Percentiles rank a stretch among this genome's conserved stretches.
phyloP scores from a whole-genome alignment of 1,140 invertebrate genomes.

The Orius insidiosus region DNA sequence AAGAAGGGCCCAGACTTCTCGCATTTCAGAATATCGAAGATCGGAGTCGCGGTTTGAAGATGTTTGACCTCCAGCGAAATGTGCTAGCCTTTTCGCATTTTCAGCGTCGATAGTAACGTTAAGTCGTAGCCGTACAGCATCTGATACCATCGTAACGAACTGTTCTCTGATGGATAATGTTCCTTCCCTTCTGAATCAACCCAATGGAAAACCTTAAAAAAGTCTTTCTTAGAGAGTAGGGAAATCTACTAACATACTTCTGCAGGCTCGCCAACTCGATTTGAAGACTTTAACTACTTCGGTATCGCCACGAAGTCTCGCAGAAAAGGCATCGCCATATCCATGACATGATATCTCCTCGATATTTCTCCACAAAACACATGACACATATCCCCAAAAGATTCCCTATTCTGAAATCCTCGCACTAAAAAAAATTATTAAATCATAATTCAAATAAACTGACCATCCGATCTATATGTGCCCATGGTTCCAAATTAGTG shows the following conservation, averaged over 20 bases:
- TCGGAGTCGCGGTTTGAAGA: conserved; percentile 14
- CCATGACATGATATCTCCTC: neutral
- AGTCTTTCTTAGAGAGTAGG: neutral
- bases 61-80: conserved; percentile 6
- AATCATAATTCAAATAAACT: too few species aligned
- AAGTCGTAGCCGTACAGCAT: conserved; percentile 22
- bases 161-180: conserved; percentile 32
- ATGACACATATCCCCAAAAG: neutral
- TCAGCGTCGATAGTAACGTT: conserved; percentile 31
- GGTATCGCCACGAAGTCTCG: conserved; percentile 2
- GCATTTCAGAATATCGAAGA: conserved; percentile 34
- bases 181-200: conserved; percentile 26
- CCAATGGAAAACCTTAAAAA: conserved; percentile 25
- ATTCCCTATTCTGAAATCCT: neutral
- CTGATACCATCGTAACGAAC: conserved; percentile 25
- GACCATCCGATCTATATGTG: too few species aligned
- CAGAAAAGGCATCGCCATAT: neutral
- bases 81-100: conserved; percentile 26
- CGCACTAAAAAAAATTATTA: conserved; percentile 1
- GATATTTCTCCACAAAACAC: neutral
- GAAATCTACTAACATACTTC: neutral
- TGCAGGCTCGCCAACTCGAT: neutral
- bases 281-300: conserved; percentile 1
- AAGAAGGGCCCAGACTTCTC: conserved; percentile 39
- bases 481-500: too few species aligned